Evolutionary conservation across 2,113 vertebrate species (phyloP).

Genomic region (Triplophysa dalaica): DNA sequence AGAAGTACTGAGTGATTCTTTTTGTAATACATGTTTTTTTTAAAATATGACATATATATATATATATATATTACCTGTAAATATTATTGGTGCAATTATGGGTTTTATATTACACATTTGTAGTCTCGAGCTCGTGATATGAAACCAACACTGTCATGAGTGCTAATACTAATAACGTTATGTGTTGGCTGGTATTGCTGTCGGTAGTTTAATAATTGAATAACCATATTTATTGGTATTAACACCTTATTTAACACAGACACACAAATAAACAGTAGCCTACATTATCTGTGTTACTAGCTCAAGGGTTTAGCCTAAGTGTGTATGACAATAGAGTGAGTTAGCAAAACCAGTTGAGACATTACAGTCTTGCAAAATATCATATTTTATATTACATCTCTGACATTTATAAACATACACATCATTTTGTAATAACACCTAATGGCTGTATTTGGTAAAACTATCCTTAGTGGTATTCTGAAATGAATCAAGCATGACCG

Average conservation of each 20-base stretch:
- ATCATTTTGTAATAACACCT: too few relatives aligned
- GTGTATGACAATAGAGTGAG: not conserved
- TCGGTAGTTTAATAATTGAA: not conserved
- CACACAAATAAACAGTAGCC: not conserved
- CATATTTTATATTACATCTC: too few relatives aligned
- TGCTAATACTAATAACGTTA: not conserved
- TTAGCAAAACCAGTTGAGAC: not conserved
- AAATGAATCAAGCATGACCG: not conserved
- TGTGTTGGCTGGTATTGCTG: constrained; percentile 3
- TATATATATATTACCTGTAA: not conserved
- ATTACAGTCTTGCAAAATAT: not conserved
- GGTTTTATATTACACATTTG: not conserved
- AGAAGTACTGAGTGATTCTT: not conserved
- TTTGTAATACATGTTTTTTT: not conserved
- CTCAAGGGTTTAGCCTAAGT: not conserved
- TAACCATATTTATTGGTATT: not conserved
- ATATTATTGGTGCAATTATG: not conserved
- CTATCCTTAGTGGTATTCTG: not conserved
- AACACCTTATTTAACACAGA: not conserved
- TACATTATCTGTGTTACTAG: not conserved
- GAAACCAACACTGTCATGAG: not conserved
- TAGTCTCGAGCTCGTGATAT: not conserved
- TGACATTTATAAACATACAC: too few relatives aligned
- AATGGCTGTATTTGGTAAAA: not conserved
- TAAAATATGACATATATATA: not conserved